Percentiles rank a stretch among this genome's conserved stretches.
phyloP scores from a whole-genome alignment of 2,888 invertebrate genomes.

The Loripinus fragilis region DNA sequence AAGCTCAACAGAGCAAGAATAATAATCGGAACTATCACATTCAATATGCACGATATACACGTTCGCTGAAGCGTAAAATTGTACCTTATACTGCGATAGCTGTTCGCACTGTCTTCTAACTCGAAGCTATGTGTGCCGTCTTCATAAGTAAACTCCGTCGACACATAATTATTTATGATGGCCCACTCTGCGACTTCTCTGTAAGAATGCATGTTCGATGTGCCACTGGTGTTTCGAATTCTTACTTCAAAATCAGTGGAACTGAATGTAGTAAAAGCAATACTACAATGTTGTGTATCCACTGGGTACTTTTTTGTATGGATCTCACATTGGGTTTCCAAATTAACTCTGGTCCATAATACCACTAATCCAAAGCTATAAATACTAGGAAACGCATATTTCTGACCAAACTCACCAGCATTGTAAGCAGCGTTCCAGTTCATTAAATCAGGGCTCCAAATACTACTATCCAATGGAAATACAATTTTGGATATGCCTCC shows the following conservation, averaged over 20 bases:
- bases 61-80: constrained; percentile 26
- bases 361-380: constrained; percentile 23
- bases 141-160: neutral
- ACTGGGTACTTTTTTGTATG: constrained; percentile 44
- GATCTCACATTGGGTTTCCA: constrained; percentile 43
- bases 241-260: constrained; percentile 23
- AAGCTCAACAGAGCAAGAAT: constrained; percentile 37
- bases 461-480: constrained; percentile 25
- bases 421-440: constrained; percentile 30
- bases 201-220: neutral
- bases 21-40: constrained; percentile 38
- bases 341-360: constrained; percentile 31
- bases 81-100: constrained; percentile 17
- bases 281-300: constrained; percentile 36
- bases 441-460: constrained; percentile 45
- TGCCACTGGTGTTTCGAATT: neutral
- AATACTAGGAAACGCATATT: constrained; percentile 17
- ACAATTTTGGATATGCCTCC: constrained; percentile 20
- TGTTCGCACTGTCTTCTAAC: too few species aligned
- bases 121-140: too few species aligned
- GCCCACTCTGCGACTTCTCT: constrained; percentile 36
- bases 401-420: constrained; percentile 34
- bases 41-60: constrained; percentile 38
- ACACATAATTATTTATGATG: constrained; percentile 23
- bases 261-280: constrained; percentile 29